phyloP scores from a whole-genome alignment of 1,140 invertebrate genomes.

The Zaprionus ghesquierei region DNA sequence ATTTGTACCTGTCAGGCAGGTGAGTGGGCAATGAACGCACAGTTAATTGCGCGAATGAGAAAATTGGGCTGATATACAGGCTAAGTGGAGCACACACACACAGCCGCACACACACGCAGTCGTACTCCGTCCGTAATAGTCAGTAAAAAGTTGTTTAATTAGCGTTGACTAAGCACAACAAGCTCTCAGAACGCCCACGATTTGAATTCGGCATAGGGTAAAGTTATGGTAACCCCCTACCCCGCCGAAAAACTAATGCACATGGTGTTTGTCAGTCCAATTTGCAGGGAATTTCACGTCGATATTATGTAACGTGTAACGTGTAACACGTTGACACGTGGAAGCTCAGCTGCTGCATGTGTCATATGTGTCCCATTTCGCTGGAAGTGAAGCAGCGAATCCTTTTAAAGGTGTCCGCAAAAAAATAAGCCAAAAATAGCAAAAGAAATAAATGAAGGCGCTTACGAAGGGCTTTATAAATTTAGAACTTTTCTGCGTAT shows the following conservation, averaged over 20 bases:
- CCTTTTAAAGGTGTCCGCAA: background rate
- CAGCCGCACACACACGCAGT: background rate
- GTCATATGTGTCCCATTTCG: background rate
- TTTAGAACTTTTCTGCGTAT: background rate
- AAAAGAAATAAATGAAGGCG: background rate
- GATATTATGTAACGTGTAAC: slow-evolving; percentile 13
- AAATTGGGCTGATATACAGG: slow-evolving; percentile 53
- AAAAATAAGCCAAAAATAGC: background rate
- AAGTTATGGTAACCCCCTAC: slow-evolving; percentile 1
- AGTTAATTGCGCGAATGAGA: slow-evolving; percentile 54
- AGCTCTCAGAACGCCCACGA: background rate
- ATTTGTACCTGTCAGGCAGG: slow-evolving; percentile 45
- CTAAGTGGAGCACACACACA: slow-evolving; percentile 8
- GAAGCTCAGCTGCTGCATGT: slow-evolving; percentile 20
- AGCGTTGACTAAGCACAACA: slow-evolving; percentile 27
- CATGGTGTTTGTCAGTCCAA: slow-evolving; percentile 21
- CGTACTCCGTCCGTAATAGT: background rate
- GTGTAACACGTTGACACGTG: no score
- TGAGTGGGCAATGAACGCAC: slow-evolving; percentile 26
- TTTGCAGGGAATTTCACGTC: slow-evolving; percentile 2
- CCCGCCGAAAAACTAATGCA: slow-evolving; percentile 20
- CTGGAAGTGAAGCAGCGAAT: background rate
- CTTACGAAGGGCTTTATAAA: background rate
- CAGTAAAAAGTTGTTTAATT: slow-evolving; percentile 63
- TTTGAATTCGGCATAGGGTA: slow-evolving; percentile 4